A percentile compares a stretch with the other conserved stretches of the same genome.
Conservation (phyloP, 1,140 invertebrate genomes). For the Calephelis nemesis region DNA sequence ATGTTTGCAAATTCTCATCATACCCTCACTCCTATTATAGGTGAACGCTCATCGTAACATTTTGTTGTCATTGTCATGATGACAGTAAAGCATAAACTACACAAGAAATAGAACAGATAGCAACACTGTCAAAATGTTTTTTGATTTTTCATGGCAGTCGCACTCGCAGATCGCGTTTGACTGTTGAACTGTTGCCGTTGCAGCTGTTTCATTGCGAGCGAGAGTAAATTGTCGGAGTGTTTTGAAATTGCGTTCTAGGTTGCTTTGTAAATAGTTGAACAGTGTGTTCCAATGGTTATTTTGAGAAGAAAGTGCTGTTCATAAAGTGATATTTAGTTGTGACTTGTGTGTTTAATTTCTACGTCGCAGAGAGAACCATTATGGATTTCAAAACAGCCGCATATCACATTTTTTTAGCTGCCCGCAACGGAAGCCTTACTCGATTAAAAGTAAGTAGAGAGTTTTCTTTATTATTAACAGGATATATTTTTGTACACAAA, state of each 20-base stretch:
- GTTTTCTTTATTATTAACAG: not conserved
- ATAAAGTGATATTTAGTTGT: slow-evolving; percentile 62
- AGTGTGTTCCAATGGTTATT: slow-evolving; percentile 69
- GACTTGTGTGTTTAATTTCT: slow-evolving; percentile 52
- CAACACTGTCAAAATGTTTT: slow-evolving; percentile 26
- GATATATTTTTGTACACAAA: not conserved
- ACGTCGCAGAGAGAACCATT: slow-evolving; percentile 62
- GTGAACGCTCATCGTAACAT: too few relatives aligned
- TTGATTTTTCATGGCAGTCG: slow-evolving; percentile 30
- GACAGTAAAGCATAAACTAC: too few relatives aligned
- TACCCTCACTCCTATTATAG: too few relatives aligned
- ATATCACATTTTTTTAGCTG: slow-evolving; percentile 62
- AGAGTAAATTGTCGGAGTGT: slow-evolving; percentile 65
- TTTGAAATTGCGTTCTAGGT: slow-evolving; percentile 68
- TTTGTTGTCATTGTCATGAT: slow-evolving; percentile 40
- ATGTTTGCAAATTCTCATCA: too few relatives aligned
- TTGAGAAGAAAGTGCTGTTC: slow-evolving; percentile 67
- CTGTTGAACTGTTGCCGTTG: slow-evolving; percentile 51
- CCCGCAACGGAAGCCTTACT: slow-evolving; percentile 70
- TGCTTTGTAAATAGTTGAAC: slow-evolving; percentile 58
- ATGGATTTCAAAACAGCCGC: slow-evolving; percentile 78
- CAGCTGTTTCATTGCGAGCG: slow-evolving; percentile 55
- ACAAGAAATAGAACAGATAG: not conserved
- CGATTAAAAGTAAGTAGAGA: slow-evolving; percentile 69
- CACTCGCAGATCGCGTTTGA: slow-evolving; percentile 22